Evolutionary conservation across 37 sponge, comb jelly and placozoan genomes (phyloP), one percentile per base, ranked within the genome.

Genomic region (Theonella swinhoei): DNA sequence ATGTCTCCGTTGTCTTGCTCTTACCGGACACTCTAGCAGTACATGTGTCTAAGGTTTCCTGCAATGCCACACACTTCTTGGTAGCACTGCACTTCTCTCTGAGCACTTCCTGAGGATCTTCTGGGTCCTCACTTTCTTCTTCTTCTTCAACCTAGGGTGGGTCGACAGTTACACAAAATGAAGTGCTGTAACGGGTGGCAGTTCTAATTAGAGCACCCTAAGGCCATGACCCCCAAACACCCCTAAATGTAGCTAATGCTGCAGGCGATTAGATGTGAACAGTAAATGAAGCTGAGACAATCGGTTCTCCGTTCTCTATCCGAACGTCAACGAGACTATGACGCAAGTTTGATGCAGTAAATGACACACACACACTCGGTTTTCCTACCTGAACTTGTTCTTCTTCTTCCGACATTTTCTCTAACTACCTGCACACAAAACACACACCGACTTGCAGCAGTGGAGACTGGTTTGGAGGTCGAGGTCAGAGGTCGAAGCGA

Each of bases 41-140:
- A 67, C 97, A 97, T 26, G 54, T 74, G 42, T 97, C 94, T 60
- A 92, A 34, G 9, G 77, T 31, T 37, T 86, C 87, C 70, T 80
- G 82, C 28, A 95, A 81, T 47, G 84, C 81, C 22, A 39, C 35
- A 73, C 97, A 97, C 35, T 84, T 87, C 14, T 77, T 39, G 28
- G 74, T 36, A 39, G 92, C 91, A 1, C 75, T 58, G 76, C 97
- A 97, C 69, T 95, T 92, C 83, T 97, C 97, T 29, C 63, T 88
- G 17, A 97, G 72, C 8, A 77, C 91, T 11, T 89, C 93, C 69
- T 90, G 82, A 29, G 89, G 92, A 82, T 95, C 96, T 67, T 77
- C 87, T 24, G 65, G 64, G 11, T 93, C 96, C 71, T 95, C 91
- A 33, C 90, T 77, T 5, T 68, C 69, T 31, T 68, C 69, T 3